A percentile compares a stretch with the other conserved stretches of the same genome.
phyloP scores from a whole-genome alignment of 1,140 invertebrate species.

The Anoplophora glabripennis region DNA sequence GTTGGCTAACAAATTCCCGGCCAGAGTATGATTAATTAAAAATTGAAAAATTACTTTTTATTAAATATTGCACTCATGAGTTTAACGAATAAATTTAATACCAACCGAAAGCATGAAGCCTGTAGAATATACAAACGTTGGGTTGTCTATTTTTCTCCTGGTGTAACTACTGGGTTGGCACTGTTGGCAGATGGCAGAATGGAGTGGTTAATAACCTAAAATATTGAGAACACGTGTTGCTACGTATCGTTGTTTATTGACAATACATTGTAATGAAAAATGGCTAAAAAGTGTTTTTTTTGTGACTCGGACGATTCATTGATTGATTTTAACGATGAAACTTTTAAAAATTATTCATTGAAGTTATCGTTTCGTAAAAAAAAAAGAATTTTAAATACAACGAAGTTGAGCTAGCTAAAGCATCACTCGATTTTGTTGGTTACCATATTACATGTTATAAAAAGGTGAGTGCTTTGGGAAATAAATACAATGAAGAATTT shows the following conservation, averaged over 20 bases:
- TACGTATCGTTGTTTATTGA: not conserved
- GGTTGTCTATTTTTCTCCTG: not conserved
- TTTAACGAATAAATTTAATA: not conserved
- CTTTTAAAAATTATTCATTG: conserved; percentile 1
- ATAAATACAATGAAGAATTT: too few species aligned
- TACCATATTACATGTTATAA: too few species aligned
- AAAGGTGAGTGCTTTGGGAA: too few species aligned
- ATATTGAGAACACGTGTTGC: not conserved
- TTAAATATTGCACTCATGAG: not conserved
- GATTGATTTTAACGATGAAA: not conserved
- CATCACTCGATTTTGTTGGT: too few species aligned
- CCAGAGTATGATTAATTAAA: not conserved
- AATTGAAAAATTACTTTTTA: not conserved
- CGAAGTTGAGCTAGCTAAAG: too few species aligned
- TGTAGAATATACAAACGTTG: not conserved
- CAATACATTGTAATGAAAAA: too few species aligned
- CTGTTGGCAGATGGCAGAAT: too few species aligned
- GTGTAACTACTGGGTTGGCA: not conserved
- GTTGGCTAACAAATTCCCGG: too few species aligned
- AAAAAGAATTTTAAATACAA: too few species aligned
- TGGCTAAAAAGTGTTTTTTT: conserved; percentile 1
- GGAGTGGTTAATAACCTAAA: too few species aligned
- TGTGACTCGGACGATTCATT: not conserved
- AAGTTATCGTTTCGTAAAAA: not conserved
- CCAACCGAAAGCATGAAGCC: not conserved